Evolutionary conservation across 1,140 invertebrate genomes (phyloP).

Genomic region (Zeugodacus cucurbitae): DNA sequence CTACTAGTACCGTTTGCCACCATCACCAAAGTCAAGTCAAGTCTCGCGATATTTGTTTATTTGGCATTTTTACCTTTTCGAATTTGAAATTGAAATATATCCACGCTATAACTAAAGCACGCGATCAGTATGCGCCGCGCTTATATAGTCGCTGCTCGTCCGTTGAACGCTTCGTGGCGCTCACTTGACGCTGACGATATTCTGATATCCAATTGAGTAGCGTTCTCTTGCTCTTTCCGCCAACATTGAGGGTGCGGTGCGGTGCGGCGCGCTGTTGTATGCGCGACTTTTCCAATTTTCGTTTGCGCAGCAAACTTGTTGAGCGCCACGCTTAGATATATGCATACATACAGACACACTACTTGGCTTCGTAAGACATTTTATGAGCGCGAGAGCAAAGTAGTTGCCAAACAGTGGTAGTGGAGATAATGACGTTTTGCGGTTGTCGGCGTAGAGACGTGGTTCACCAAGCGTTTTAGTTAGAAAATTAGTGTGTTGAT

Average conservation of each 20-base stretch:
- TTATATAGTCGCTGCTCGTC: slow-evolving; percentile 46
- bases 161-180: slow-evolving; percentile 33
- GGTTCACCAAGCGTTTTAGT: not conserved
- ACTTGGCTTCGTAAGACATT: not conserved
- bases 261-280: not conserved
- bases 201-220: slow-evolving; percentile 26
- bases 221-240: not conserved
- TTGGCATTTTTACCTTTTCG: slow-evolving; percentile 34
- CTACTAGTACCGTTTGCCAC: not conserved
- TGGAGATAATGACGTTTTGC: too few species aligned
- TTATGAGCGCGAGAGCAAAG: not conserved
- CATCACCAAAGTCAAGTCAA: too few species aligned
- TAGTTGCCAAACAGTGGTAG: too few species aligned
- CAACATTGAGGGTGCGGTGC: not conserved
- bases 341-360: not conserved
- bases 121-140: slow-evolving; percentile 41
- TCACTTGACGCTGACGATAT: slow-evolving; percentile 18
- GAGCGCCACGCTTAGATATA: not conserved
- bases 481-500: not conserved
- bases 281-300: slow-evolving; percentile 5
- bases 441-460: too few species aligned
- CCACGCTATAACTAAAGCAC: slow-evolving; percentile 45
- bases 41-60: not conserved
- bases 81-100: slow-evolving; percentile 42
- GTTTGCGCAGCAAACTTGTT: not conserved